Evolutionary conservation across 2,888 invertebrate genomes (phyloP).

Genomic region (Cybosia mesomella): DNA sequence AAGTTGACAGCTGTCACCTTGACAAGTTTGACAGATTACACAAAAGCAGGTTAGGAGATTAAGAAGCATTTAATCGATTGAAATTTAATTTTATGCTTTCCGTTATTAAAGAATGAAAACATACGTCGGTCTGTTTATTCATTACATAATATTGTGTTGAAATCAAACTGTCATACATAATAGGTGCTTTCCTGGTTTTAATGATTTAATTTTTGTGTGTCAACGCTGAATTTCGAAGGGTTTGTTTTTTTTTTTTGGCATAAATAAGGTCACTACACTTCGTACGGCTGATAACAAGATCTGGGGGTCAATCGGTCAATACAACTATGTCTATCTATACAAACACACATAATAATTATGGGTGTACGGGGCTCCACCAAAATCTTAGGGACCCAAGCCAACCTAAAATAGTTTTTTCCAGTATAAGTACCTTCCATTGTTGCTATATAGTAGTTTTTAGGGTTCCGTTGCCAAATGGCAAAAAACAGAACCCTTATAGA

Average conservation of each 20-base stretch:
- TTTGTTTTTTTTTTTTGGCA: background rate
- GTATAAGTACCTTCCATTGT: too few species aligned
- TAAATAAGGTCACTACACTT: background rate
- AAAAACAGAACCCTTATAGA: too few species aligned
- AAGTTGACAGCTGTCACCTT: conserved; percentile 73
- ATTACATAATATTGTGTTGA: background rate
- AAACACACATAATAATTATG: too few species aligned
- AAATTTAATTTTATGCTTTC: conserved; percentile 34
- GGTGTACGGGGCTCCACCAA: too few species aligned
- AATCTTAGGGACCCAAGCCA: too few species aligned
- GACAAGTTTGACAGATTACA: conserved; percentile 65
- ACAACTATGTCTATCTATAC: too few species aligned
- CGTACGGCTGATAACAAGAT: too few species aligned
- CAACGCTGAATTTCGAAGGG: background rate
- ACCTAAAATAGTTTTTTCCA: too few species aligned
- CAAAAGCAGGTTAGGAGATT: conserved; percentile 42
- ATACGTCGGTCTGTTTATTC: background rate
- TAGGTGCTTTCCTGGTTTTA: background rate
- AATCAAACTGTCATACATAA: background rate
- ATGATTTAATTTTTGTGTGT: background rate
- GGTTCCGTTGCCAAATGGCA: too few species aligned
- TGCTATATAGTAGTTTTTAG: too few species aligned
- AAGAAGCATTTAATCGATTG: conserved; percentile 31
- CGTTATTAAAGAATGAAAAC: conserved; percentile 21
- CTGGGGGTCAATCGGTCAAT: too few species aligned